phyloP scores from a whole-genome alignment of 2,113 vertebrate genomes.

The Falco punctatus region DNA sequence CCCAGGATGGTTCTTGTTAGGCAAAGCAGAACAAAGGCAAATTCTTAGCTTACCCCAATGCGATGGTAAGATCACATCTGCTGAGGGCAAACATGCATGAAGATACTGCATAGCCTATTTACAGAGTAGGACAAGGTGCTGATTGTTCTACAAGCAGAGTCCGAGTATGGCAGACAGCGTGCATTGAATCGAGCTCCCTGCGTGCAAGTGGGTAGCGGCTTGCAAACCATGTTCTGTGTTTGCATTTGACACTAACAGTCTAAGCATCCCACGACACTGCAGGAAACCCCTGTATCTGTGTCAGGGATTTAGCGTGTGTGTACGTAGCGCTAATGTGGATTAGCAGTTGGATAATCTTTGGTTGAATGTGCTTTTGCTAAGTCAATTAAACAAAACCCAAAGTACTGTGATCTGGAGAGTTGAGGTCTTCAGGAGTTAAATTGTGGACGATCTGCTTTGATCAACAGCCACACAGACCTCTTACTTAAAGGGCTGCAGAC shows the following conservation, averaged over 20 bases:
- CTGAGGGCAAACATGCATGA: neutral
- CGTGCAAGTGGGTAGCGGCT: accelerated
- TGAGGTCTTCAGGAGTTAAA: neutral
- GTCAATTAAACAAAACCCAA: slow-evolving; percentile 21
- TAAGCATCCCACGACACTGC: neutral
- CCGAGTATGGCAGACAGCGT: neutral
- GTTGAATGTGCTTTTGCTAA: slow-evolving; percentile 52
- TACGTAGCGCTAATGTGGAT: neutral
- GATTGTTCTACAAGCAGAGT: neutral
- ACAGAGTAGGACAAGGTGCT: neutral
- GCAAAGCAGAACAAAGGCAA: neutral
- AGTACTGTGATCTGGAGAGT: neutral
- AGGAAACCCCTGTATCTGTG: neutral
- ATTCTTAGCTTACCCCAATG: neutral
- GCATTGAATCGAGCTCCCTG: neutral
- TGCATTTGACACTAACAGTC: neutral
- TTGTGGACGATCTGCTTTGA: neutral
- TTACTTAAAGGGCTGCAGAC: neutral
- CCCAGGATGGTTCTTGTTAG: neutral
- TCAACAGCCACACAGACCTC: neutral
- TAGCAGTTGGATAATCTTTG: slow-evolving; percentile 39
- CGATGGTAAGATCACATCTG: neutral
- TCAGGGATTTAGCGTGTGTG: neutral
- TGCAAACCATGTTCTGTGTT: neutral
- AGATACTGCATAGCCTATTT: neutral